Evolutionary conservation across 2,113 vertebrate genomes (phyloP), one percentile per base, ranked within the genome.

Genomic region (Abramis brama): DNA sequence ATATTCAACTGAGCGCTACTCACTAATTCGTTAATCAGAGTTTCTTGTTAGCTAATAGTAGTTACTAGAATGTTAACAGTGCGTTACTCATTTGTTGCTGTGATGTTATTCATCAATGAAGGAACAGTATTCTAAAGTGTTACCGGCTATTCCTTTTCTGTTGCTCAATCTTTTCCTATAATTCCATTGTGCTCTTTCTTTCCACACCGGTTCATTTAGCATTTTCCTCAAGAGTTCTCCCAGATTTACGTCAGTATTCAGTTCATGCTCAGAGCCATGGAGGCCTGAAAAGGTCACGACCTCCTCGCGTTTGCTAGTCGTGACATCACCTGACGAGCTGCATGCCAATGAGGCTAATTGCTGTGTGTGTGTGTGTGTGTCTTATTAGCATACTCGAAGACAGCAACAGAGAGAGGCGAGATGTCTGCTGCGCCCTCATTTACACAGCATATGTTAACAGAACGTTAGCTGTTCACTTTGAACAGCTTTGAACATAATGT

Each of bases 251-350:
- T 93, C 73, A 84, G 70, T 90, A 94, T 93, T 93, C 93, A 75
- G 45, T 77, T 43, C 83, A 82, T 87, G 87, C n/a, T 33, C 47
- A 60, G 71, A 84, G 47, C 30, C 3, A 19, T 85, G 82, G 84
- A 64, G 71, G 43, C 68, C 74, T 92, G 92, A 93, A 91, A 94
- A 93, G 94, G 92, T 93, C 93, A 94, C 85, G 90, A 92, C 83
- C 86, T 50, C 82, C 80, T 89, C 83, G 45, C 80, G 68, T 91
- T 64, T 85, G 68, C 79, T 27, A 82, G 82, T 43, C 85, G 89
- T 92, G 79, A 88, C 89, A 84, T 90, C 84, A 74, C 50, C 57
- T 10, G 39, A 83, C 88, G 92, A 92, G 88, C 88, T 85, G 94
- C 89, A 92, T 94, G 89, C 90, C 89, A 92, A 94, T 89, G 7